phyloP scores from a whole-genome alignment of 2,113 vertebrate species.

The Ascaphus truei region DNA sequence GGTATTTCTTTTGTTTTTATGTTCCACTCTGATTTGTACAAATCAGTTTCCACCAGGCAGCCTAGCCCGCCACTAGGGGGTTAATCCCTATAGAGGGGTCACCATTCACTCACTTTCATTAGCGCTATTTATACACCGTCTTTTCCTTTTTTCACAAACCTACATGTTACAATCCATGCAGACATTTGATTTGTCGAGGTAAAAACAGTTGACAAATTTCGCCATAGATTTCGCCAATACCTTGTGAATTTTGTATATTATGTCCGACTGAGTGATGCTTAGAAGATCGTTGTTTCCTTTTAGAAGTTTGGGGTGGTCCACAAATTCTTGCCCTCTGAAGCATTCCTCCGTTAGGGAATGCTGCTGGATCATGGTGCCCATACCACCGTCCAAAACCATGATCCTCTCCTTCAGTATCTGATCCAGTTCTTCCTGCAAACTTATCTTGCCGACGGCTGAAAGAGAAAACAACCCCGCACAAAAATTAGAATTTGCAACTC shows the following conservation, averaged over 20 bases:
- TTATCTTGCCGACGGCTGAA: conserved; percentile 35
- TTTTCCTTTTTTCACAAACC: too few relatives aligned
- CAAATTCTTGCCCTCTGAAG: conserved; percentile 83
- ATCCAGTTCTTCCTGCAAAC: conserved; percentile 67
- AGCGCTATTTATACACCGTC: too few relatives aligned
- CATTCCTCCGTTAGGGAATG: conserved; percentile 70
- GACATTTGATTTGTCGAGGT: too few relatives aligned
- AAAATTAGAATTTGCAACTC: too few relatives aligned
- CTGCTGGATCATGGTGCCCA: conserved; percentile 97
- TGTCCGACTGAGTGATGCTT: conserved; percentile 80
- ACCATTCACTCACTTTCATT: too few relatives aligned
- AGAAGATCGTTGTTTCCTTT: conserved; percentile 95
- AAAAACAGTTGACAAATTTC: too few relatives aligned
- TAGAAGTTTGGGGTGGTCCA: conserved; percentile 72
- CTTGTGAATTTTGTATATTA: conserved; percentile 90
- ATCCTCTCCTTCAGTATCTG: conserved; percentile 74
- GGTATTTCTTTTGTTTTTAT: too few relatives aligned
- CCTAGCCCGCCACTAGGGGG: too few relatives aligned
- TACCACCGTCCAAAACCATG: conserved; percentile 91
- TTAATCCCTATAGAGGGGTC: too few relatives aligned
- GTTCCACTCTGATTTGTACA: too few relatives aligned
- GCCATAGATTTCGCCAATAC: conserved; percentile 64
- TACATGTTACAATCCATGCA: too few relatives aligned
- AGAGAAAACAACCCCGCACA: not conserved
- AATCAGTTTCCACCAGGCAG: too few relatives aligned